phyloP scores from a whole-genome alignment of 2,797 vertebrate species.

The Artibeus lituratus region DNA sequence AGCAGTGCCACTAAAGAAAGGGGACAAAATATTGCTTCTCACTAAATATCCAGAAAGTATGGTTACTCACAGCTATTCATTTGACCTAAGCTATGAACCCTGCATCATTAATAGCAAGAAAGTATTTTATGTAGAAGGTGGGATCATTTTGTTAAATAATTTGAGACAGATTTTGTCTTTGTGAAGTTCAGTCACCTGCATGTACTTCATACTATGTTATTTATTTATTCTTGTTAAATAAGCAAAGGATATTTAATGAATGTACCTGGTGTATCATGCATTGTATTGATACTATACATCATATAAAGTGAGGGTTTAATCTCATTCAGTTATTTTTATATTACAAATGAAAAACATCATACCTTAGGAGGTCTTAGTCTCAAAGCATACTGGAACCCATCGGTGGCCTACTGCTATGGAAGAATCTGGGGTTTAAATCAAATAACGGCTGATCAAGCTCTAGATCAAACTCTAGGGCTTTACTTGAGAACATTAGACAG shows the following conservation, averaged over 20 bases:
- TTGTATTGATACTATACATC: neutral
- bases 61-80: neutral
- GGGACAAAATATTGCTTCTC: neutral
- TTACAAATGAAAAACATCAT: neutral
- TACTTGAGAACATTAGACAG: neutral
- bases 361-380: neutral
- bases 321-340: neutral
- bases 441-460: neutral
- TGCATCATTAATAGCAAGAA: neutral
- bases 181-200: neutral
- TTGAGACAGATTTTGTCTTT: neutral
- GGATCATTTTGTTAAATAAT: neutral
- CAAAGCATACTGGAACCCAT: neutral
- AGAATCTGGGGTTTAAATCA: neutral
- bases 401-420: accelerated
- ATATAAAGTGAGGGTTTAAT: neutral
- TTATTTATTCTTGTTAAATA: neutral
- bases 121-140: neutral
- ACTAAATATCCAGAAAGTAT: neutral
- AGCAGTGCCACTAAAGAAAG: neutral
- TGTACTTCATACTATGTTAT: neutral
- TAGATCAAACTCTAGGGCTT: neutral
- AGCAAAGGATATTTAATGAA: neutral
- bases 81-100: neutral
- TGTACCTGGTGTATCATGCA: neutral